phyloP scores from a whole-genome alignment of 2,113 vertebrate species.

The Quiscalus mexicanus region DNA sequence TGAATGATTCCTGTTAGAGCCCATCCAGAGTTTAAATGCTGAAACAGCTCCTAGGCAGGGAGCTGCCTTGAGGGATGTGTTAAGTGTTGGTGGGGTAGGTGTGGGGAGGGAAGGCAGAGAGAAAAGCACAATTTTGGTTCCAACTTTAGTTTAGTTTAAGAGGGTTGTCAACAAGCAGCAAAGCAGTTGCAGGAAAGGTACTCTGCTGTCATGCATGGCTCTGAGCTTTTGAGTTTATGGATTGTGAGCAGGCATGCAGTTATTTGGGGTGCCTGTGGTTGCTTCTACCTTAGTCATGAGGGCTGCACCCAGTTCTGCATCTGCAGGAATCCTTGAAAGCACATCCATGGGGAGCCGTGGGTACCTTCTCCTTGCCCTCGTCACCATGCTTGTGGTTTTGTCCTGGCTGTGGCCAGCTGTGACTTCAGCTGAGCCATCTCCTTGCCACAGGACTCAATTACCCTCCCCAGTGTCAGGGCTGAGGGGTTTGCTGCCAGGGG shows the following conservation, averaged over 20 bases:
- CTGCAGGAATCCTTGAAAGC: background rate
- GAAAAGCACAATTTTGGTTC: background rate
- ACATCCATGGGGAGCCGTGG: background rate
- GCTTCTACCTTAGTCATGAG: background rate
- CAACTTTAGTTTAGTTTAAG: background rate
- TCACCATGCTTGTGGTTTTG: rapidly evolving
- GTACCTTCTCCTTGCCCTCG: background rate
- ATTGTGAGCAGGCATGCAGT: background rate
- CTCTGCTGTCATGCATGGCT: background rate
- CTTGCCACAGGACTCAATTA: background rate
- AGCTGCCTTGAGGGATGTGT: background rate
- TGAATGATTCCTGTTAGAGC: background rate
- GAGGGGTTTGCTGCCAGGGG: background rate
- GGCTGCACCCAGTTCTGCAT: background rate
- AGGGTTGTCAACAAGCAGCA: background rate
- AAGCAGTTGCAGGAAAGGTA: background rate
- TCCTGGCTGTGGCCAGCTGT: background rate
- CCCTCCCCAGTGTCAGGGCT: background rate
- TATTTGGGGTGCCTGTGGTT: background rate
- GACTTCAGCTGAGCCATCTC: background rate
- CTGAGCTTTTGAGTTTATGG: background rate
- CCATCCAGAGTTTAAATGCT: background rate
- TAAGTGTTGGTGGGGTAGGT: background rate
- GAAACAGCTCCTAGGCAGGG: background rate
- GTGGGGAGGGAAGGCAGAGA: background rate